phyloP scores from a whole-genome alignment of 2,888 invertebrate genomes.

The Orthonevra nobilis region DNA sequence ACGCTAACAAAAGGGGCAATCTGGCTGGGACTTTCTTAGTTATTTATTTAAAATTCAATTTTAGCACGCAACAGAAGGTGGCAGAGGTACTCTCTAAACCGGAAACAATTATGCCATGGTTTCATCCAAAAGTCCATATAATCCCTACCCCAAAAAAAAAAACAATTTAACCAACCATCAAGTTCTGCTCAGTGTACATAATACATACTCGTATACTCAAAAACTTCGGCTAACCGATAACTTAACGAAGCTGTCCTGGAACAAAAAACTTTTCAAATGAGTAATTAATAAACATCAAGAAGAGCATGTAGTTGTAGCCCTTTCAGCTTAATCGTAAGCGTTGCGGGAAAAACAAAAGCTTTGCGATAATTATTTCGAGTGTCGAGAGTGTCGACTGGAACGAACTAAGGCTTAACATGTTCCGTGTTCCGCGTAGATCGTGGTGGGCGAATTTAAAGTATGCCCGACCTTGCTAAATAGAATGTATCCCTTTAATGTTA shows the following conservation, averaged over 20 bases:
- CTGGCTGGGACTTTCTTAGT: background rate
- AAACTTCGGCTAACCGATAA: background rate
- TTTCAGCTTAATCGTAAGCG: too few species aligned
- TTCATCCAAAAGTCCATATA: conserved; percentile 31
- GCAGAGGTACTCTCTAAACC: conserved; percentile 3
- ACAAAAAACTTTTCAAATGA: conserved; percentile 24
- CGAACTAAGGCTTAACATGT: conserved; percentile 21
- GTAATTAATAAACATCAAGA: conserved; percentile 67
- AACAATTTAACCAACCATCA: conserved; percentile 17
- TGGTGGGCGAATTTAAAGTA: conserved; percentile 25
- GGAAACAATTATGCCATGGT: conserved; percentile 41
- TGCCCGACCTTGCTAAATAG: conserved; percentile 25
- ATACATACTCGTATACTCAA: too few species aligned
- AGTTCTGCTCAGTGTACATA: too few species aligned
- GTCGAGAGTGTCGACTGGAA: too few species aligned
- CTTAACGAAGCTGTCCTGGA: conserved; percentile 37
- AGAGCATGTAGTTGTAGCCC: too few species aligned
- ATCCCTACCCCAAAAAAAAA: too few species aligned
- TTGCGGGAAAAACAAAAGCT: conserved; percentile 24
- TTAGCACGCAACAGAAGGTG: conserved; percentile 20
- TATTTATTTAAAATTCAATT: conserved; percentile 61
- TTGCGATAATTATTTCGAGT: conserved; percentile 32
- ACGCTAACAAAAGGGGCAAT: conserved; percentile 35
- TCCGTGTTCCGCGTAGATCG: conserved; percentile 5
- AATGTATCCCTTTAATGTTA: conserved; percentile 41